phyloP scores from a whole-genome alignment of 2,113 vertebrate species.

The Podocnemis expansa region DNA sequence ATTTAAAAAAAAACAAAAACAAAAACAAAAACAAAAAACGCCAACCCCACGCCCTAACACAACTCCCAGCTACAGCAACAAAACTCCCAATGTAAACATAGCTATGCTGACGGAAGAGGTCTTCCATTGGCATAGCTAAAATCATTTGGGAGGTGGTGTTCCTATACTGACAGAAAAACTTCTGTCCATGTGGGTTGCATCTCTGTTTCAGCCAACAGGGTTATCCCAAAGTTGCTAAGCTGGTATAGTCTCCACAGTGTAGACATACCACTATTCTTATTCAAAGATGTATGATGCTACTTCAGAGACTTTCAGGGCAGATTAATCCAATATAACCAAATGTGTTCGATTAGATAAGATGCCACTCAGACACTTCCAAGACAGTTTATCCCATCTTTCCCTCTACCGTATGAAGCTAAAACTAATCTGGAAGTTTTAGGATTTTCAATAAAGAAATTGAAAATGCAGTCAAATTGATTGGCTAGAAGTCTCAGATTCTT shows the following conservation, averaged over 20 bases:
- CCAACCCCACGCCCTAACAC: too few relatives aligned
- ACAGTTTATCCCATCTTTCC: background rate
- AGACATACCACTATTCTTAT: background rate
- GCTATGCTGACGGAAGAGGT: background rate
- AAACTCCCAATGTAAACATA: background rate
- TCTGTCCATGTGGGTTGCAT: background rate
- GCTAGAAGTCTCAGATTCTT: background rate
- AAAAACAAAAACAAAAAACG: too few relatives aligned
- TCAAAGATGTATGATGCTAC: slow-evolving; percentile 21
- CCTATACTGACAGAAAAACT: background rate
- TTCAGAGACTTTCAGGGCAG: background rate
- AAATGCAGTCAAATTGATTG: background rate
- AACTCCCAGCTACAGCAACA: too few relatives aligned
- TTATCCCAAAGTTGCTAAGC: background rate
- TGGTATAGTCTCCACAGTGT: background rate
- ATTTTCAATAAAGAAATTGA: slow-evolving; percentile 15
- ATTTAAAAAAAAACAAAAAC: too few relatives aligned
- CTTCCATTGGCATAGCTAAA: background rate
- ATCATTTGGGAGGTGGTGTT: background rate
- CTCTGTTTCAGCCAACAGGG: background rate
- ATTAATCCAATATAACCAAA: slow-evolving; percentile 22
- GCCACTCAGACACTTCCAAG: slow-evolving; percentile 22
- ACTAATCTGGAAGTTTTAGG: background rate
- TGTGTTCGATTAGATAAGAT: background rate
- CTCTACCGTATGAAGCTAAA: background rate